These are phyloP conservation scores for Eptatretus burgeri DNA, from an alignment of 2,113 vertebrate genomes.

Conservation along the genomic window DNA sequence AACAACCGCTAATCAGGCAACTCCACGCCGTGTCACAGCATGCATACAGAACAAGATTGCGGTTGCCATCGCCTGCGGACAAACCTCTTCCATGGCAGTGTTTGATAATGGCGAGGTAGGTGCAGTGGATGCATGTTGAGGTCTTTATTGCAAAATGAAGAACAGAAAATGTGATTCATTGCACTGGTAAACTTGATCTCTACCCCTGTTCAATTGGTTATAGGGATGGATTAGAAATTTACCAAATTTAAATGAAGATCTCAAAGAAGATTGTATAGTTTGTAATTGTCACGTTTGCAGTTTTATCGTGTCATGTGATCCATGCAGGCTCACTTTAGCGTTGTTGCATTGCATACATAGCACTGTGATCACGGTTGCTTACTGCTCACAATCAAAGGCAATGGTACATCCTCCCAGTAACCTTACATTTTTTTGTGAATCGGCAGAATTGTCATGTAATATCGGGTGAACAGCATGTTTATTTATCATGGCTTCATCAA, in stretches of 20 bases:
- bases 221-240: background rate
- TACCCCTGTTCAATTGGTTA: background rate
- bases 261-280: fast-evolving
- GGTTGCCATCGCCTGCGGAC: slow-evolving; percentile 47
- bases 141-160: too few relatives aligned
- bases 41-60: slow-evolving; percentile 48
- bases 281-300: slow-evolving; percentile 3
- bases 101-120: slow-evolving; percentile 71
- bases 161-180: background rate
- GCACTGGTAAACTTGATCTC: background rate
- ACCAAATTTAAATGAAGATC: background rate
- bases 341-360: too few relatives aligned
- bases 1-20: slow-evolving; percentile 69
- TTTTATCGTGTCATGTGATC: too few relatives aligned
- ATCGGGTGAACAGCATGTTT: too few relatives aligned
- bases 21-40: slow-evolving; percentile 48
- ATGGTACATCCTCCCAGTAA: too few relatives aligned
- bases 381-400: too few relatives aligned
- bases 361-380: too few relatives aligned
- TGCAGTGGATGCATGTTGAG: background rate
- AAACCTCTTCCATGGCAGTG: slow-evolving; percentile 66
- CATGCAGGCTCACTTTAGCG: too few relatives aligned
- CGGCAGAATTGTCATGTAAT: too few relatives aligned
- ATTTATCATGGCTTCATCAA: too few relatives aligned
- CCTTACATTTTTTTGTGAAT: too few relatives aligned